Evolutionary conservation across 2,888 invertebrate genomes (phyloP).

Genomic region (Sinohyriopsis cumingii): DNA sequence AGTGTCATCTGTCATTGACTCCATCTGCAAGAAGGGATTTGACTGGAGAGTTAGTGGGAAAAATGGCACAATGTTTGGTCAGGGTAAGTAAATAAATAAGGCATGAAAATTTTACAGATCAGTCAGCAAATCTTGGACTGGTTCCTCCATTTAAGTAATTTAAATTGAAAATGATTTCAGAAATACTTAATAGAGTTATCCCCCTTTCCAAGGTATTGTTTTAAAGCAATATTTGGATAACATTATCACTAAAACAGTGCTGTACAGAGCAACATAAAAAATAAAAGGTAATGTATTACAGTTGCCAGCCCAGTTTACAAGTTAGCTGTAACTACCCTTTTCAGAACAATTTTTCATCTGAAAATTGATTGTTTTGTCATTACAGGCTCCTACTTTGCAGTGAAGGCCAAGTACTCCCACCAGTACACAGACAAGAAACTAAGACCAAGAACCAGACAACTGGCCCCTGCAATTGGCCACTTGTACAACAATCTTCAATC

Average conservation of each 20-base stretch:
- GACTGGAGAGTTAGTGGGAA: constrained; percentile 55
- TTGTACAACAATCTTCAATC: constrained; percentile 2
- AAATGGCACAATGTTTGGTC: constrained; percentile 51
- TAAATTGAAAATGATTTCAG: no score
- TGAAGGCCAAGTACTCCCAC: constrained; percentile 57
- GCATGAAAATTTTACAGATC: not conserved
- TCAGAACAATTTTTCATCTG: no score
- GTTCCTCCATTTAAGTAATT: no score
- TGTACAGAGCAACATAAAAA: no score
- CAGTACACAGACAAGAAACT: constrained; percentile 52
- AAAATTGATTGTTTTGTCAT: constrained; percentile 3
- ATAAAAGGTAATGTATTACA: no score
- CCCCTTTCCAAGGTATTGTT: no score
- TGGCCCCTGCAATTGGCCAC: constrained; percentile 2
- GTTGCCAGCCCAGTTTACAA: no score
- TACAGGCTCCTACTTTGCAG: constrained; percentile 63
- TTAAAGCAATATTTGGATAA: no score
- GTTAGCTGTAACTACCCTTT: no score
- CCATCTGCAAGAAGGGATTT: constrained; percentile 52
- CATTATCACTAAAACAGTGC: no score
- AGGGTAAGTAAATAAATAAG: constrained; percentile 30
- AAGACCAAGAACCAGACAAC: constrained; percentile 5
- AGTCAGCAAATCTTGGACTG: no score
- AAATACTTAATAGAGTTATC: no score
- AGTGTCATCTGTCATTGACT: constrained; percentile 35